Base-by-base conservation (phyloP, 2,888 invertebrate genomes). In the Ptilodon capucinus region DNA sequence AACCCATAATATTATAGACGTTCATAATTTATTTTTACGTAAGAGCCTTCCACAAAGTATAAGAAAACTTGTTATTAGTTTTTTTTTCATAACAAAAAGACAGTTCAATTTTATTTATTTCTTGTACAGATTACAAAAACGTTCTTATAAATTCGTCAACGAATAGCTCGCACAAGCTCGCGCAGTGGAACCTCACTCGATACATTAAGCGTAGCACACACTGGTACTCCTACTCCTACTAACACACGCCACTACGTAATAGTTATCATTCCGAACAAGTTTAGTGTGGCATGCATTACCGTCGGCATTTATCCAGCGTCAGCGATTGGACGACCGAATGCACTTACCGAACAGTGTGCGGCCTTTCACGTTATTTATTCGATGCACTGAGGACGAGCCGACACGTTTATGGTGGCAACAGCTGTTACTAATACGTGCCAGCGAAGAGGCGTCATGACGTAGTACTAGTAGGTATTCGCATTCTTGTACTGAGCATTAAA, bases 341-440 rank as follows among this genome's bases (percentile, higher is more conserved):
- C 80, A 81, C 81, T 80, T 73, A 79, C 68, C 44, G 54, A 65
- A 71, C 74, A 68, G 63, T 75, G 71, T 70, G 60, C 47, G 2
- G 38, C 43, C 40, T 46, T 49, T 36, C 30, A 21, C 11, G 45
- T 28, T 42, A 48, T 60, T 68, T 56, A 63, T 64, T 60, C 51
- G 52, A 46, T 54, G 51, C 60, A 63, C 49, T 48, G 19, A 42
- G 40, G 45, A 28, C 32, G 46, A 42, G 35, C 35, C 41, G 39
- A 60, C 46, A 40, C 49, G 40, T 54, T 57, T 56, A 54, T 57
- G 55, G 39, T 42, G 48, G 19, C 40, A 38, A 40, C 23, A 35
- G 13, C 34, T 34, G 18, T 32, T 44, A 8, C 7, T 19, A 13
- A 18, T 19, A 19, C 17, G 35, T 35, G 18, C 9, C 11, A n/a